Evolutionary conservation across 2,888 invertebrate genomes (phyloP), one percentile per base, ranked within the genome.

Genomic region (Imbricaverruca yamaguchii): DNA sequence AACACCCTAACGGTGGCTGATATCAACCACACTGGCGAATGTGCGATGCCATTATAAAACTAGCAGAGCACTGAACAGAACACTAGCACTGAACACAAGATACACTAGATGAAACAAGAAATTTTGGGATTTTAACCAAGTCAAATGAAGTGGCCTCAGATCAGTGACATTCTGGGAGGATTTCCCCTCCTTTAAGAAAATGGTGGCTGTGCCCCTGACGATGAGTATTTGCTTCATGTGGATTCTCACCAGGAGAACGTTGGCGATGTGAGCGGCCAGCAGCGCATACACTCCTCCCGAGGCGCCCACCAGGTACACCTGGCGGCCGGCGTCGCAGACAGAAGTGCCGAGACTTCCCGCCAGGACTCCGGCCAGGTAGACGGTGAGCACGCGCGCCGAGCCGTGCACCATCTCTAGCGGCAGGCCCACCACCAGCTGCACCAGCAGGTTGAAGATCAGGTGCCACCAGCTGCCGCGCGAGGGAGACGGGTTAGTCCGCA

Each of bases 401-500:
- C 93, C 92, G 87, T 95, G 95, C 87, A 94, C 93, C 87, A 97
- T 95, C 89, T 98, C 98, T 86, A 98, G 89, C 7, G 97, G 97
- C 84, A 97, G 90, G 77, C 97, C 97, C 85, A 97, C 96, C 86
- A 96, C 90, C 84, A 97, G 90, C 89, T 98, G 97, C 82, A 97
- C 95, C 85, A 95, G 91, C 86, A 97, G 91, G 88, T 96, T 96
- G 85, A 95, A 90, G 53, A 91, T 89, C 83, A 96, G 89, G 87
- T 96, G 95, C 77, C 83, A 81, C 84, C 83, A 84, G 56, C 84
- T 84, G 83, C 21, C 23, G 74, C 21, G 21, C 3, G 9, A 53
- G 39, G 25, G 25, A 25, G 10, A 21, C n/a, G n/a, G 21, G 63
- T 63, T 21, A 63, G 63, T 39, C 39, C 39, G 39, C 2, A 39